phyloP scores from a whole-genome alignment of 2,113 vertebrate species.

The Pseudonaja textilis region DNA sequence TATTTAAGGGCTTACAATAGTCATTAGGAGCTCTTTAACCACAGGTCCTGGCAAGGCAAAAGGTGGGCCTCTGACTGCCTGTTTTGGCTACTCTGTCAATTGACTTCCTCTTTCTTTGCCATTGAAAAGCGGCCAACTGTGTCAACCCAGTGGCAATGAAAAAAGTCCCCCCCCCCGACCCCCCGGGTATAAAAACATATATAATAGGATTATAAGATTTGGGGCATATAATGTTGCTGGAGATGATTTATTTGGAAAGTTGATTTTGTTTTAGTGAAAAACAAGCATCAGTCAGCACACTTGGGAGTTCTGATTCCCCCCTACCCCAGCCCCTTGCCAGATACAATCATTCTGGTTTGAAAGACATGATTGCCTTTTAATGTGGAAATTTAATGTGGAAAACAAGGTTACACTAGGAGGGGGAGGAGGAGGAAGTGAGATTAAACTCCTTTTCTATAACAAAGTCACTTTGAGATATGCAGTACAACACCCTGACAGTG shows the following conservation, averaged over 20 bases:
- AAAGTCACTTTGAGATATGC: slow-evolving; percentile 70
- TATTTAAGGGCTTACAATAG: slow-evolving; percentile 79
- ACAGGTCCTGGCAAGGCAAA: slow-evolving; percentile 61
- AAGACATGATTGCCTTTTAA: slow-evolving; percentile 77
- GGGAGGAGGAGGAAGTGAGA: slow-evolving; percentile 47
- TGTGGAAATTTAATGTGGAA: slow-evolving; percentile 65
- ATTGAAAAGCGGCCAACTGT: slow-evolving; percentile 66
- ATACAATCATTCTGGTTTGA: slow-evolving; percentile 76
- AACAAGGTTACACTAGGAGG: slow-evolving; percentile 68
- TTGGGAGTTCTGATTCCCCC: slow-evolving; percentile 57
- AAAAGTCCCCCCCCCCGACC: not conserved
- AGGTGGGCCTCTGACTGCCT: slow-evolving; percentile 50
- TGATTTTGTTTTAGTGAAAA: slow-evolving; percentile 76
- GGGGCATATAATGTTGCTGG: slow-evolving; percentile 71
- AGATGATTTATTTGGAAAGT: slow-evolving; percentile 81
- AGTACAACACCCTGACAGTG: slow-evolving; percentile 75
- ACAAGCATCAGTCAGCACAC: slow-evolving; percentile 72
- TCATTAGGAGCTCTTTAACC: slow-evolving; percentile 80
- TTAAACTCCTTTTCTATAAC: slow-evolving; percentile 72
- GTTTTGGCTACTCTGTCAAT: slow-evolving; percentile 62
- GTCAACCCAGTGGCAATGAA: slow-evolving; percentile 64
- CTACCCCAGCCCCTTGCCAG: slow-evolving; percentile 70
- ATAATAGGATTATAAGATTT: slow-evolving; percentile 81
- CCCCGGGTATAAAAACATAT: slow-evolving; percentile 13
- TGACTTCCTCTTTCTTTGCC: slow-evolving; percentile 61